Percentiles rank a stretch among this genome's conserved stretches.
These are phyloP conservation scores for Nothobranchius kuhntae DNA, from an alignment of 2,113 vertebrate genomes.

Conservation along the genomic window DNA sequence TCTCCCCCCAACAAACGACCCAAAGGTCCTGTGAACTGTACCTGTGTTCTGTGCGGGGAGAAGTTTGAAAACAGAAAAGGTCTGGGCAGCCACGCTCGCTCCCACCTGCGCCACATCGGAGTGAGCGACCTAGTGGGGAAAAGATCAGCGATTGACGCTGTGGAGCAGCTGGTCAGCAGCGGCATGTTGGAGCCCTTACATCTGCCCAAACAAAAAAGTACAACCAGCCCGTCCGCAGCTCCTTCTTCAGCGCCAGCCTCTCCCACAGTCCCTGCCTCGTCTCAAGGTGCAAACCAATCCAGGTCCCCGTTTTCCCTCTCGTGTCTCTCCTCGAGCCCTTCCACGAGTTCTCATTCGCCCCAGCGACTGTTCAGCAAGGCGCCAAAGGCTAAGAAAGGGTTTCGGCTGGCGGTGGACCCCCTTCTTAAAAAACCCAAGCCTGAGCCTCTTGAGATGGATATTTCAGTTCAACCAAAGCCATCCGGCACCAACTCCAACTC, in stretches of 20 bases:
- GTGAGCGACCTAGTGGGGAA: constrained; percentile 78
- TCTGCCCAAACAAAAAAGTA: background rate
- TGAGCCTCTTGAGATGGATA: constrained; percentile 65
- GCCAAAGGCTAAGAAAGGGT: constrained; percentile 79
- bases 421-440: constrained; percentile 78
- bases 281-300: constrained; percentile 12
- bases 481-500: constrained; percentile 5
- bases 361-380: constrained; percentile 25
- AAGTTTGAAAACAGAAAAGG: constrained; percentile 82
- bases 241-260: constrained; percentile 10
- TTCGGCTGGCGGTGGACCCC: constrained; percentile 67
- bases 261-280: constrained; percentile 1
- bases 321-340: constrained; percentile 23
- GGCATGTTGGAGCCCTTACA: constrained; percentile 37
- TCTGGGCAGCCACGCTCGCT: constrained; percentile 80
- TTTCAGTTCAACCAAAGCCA: constrained; percentile 32
- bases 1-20: constrained; percentile 68
- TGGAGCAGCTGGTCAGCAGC: constrained; percentile 75
- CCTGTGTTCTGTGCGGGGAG: constrained; percentile 77
- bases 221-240: constrained; percentile 8
- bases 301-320: background rate
- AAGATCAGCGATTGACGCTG: constrained; percentile 74
- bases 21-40: constrained; percentile 61
- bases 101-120: constrained; percentile 81
- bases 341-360: constrained; percentile 50